phyloP scores from a whole-genome alignment of 2,113 vertebrate species.

The Tupaia chinensis region DNA sequence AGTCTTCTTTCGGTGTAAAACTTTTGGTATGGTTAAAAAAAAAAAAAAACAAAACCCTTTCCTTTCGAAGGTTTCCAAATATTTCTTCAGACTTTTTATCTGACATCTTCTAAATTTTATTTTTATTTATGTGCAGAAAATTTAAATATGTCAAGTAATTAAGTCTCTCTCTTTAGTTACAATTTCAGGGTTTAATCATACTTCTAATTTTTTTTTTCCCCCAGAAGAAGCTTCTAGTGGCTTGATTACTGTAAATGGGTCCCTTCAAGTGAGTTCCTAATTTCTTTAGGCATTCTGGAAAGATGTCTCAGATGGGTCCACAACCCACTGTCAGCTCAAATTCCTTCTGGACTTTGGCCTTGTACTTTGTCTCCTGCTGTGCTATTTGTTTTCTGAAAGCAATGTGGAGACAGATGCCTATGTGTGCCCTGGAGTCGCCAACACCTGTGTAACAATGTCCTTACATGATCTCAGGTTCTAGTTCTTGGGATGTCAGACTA shows the following conservation, averaged over 20 bases:
- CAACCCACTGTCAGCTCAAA: neutral
- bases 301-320: neutral
- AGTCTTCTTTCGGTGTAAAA: neutral
- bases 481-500: neutral
- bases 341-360: neutral
- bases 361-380: neutral
- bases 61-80: neutral
- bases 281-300: neutral
- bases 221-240: neutral
- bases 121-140: neutral
- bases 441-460: neutral
- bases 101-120: neutral
- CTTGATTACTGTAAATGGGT: slow-evolving; percentile 28
- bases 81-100: neutral
- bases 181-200: slow-evolving; percentile 43
- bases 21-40: neutral
- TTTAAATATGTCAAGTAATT: slow-evolving; percentile 18
- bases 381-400: neutral
- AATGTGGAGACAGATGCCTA: neutral
- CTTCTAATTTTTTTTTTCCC: slow-evolving; percentile 1
- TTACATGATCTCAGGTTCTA: neutral
- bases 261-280: neutral
- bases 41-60: neutral
- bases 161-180: slow-evolving; percentile 26
- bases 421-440: neutral